Evolutionary conservation across 92 coral and sea anemone species (phyloP), one percentile per base, ranked within the genome.

Genomic region (Umimayanthus chanpuru): DNA sequence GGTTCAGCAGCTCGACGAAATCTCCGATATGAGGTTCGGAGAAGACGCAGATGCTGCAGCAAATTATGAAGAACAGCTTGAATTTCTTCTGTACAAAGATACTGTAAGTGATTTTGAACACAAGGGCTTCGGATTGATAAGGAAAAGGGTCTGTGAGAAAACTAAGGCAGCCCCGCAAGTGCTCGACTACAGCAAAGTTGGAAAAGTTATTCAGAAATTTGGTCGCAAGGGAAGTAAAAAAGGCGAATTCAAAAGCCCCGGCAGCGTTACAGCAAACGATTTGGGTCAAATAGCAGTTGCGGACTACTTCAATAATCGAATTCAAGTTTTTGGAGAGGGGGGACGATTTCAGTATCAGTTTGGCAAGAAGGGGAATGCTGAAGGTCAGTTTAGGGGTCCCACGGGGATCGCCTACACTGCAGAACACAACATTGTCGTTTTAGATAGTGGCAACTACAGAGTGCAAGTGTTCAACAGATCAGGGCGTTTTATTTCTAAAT

Each of bases 171-270:
- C 71, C 21, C 44, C 80, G 12, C 78, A 71, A 4, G 50, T 28
- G 36, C 32, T 88, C 47, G 91, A 95, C 73, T 64, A 93, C 82
- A 88, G 90, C 68, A 73, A 81, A 67, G 82, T 93, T 23, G 98
- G 98, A 1, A 89, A 87, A 56, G 93, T 93, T 36, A 55, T 95
- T 49, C 92, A 93, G 89, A 95, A 92, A 81, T 86, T 94, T 89
- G 98, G 98, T 38, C 96, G 85, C 64, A 95, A 92, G 79, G 98
- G 98, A 0, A 85, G 94, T 38, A 92, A 88, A 36, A 89, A 82
- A 87, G 98, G 96, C 11, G 89, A 89, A 73, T 95, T 95, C 87
- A 95, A 93, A 81, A 91, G 94, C 85, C 98, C 98, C 11, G 96
- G 96, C 21, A 94, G 96, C 38, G 92, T 93, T 15, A 82, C 98